Percentiles rank a stretch among this genome's conserved stretches.
Conservation (phyloP, 2,797 vertebrate genomes). For the Sciaenops ocellatus region DNA sequence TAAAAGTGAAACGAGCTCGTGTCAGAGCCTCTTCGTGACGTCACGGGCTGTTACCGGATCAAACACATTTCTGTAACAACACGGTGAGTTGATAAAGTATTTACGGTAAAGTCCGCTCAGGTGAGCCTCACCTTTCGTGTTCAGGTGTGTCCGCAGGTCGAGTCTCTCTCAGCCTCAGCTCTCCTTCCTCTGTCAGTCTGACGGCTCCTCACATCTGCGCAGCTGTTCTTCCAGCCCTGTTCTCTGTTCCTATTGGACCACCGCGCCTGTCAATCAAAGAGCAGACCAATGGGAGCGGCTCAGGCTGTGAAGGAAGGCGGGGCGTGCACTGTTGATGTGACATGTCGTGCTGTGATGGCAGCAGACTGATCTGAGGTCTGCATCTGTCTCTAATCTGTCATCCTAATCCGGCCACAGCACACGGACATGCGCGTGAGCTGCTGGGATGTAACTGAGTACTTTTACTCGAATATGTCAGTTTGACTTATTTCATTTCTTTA, state of each 20-base stretch:
- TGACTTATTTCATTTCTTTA: too few relatives aligned
- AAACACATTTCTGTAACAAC: too few relatives aligned
- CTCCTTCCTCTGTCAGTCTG: too few relatives aligned
- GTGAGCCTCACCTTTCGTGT: conserved; percentile 55
- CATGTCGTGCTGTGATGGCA: conserved; percentile 27
- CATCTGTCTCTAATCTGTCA: conserved; percentile 67
- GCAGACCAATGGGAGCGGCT: conserved; percentile 20
- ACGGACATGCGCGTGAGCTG: too few relatives aligned
- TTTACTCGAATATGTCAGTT: too few relatives aligned
- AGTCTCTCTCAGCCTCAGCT: not conserved
- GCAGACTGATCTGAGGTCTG: conserved; percentile 65
- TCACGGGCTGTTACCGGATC: too few relatives aligned
- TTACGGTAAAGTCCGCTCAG: rapidly evolving
- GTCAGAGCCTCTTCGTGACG: too few relatives aligned
- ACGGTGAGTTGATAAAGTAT: too few relatives aligned
- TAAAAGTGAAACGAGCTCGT: too few relatives aligned
- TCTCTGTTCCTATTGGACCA: conserved; percentile 57
- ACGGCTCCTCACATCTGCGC: conserved; percentile 59
- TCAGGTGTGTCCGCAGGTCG: conserved; percentile 21
- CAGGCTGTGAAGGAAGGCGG: rapidly evolving
- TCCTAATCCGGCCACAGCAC: conserved; percentile 63
- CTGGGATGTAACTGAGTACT: too few relatives aligned
- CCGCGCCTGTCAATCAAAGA: conserved; percentile 3
- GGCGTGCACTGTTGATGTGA: conserved; percentile 42
- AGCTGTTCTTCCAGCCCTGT: not conserved